A percentile compares a stretch with the other conserved stretches of the same genome.
Conservation (phyloP, 2,888 invertebrate species). For the Halocaridina rubra region DNA sequence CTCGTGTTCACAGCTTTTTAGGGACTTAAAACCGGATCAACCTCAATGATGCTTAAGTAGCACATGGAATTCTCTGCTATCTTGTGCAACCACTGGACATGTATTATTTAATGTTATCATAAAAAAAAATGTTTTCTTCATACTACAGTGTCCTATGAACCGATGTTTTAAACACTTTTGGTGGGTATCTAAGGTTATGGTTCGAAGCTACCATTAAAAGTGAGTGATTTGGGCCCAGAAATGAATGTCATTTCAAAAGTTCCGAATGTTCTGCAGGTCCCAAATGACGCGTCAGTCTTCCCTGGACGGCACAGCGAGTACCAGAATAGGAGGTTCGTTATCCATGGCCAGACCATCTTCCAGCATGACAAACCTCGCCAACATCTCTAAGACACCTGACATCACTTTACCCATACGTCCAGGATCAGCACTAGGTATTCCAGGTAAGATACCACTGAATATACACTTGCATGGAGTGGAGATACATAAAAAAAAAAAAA, state of each 20-base stretch:
- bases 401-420: slow-evolving; percentile 68
- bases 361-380: slow-evolving; percentile 70
- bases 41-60: slow-evolving; percentile 28
- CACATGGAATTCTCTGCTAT: no score
- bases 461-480: no score
- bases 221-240: not conserved
- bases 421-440: slow-evolving; percentile 69
- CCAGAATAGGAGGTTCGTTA: slow-evolving; percentile 58
- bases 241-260: not conserved
- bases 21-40: slow-evolving; percentile 40
- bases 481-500: no score
- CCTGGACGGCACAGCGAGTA: slow-evolving; percentile 66
- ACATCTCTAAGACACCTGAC: slow-evolving; percentile 67
- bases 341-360: slow-evolving; percentile 69
- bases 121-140: no score
- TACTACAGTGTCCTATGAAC: no score
- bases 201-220: no score
- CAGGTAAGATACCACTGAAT: no score
- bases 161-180: no score
- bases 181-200: no score
- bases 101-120: no score
- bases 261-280: slow-evolving; percentile 37
- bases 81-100: no score
- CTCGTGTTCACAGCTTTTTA: no score
- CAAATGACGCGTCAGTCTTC: slow-evolving; percentile 65